phyloP scores from a whole-genome alignment of 2,888 invertebrate species.

The Dendrolimus pini region DNA sequence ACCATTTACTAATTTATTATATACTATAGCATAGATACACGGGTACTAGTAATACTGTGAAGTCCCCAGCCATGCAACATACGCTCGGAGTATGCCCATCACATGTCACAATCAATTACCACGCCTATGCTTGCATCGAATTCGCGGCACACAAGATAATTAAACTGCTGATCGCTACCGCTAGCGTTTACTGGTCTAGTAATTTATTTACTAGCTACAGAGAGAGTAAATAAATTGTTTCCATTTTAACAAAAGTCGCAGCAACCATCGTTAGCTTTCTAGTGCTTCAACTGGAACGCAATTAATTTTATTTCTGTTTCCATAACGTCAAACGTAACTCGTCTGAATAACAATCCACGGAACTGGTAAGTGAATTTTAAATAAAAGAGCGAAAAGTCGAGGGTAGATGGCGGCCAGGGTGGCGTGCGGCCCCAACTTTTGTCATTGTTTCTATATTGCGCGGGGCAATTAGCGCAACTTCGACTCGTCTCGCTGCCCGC shows the following conservation, averaged over 20 bases:
- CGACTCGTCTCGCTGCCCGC: conserved; percentile 43
- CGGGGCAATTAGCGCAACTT: conserved; percentile 68
- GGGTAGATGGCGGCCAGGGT: conserved; percentile 46
- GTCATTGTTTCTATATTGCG: conserved; percentile 74
- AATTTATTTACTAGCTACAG: too few relatives aligned
- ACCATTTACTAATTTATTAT: too few relatives aligned
- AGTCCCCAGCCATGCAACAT: conserved; percentile 51
- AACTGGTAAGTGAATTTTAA: conserved; percentile 70
- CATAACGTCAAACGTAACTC: conserved; percentile 50
- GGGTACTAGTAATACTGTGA: conserved; percentile 18
- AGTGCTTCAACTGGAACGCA: conserved; percentile 36
- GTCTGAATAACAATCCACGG: conserved; percentile 64
- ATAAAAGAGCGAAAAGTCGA: conserved; percentile 64
- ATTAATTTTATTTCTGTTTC: conserved; percentile 59
- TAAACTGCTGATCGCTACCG: conserved; percentile 38
- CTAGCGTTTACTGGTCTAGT: not conserved
- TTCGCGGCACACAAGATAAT: conserved; percentile 33
- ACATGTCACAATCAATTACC: conserved; percentile 72
- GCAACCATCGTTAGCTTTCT: conserved; percentile 3
- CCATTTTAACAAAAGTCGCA: not conserved
- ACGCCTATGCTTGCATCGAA: conserved; percentile 32
- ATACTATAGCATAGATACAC: too few relatives aligned
- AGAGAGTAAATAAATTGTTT: conserved; percentile 3
- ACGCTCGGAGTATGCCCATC: conserved; percentile 58
- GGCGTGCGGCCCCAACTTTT: conserved; percentile 60